phyloP scores from a whole-genome alignment of 2,113 vertebrate species.

The Burhinus oedicnemus region DNA sequence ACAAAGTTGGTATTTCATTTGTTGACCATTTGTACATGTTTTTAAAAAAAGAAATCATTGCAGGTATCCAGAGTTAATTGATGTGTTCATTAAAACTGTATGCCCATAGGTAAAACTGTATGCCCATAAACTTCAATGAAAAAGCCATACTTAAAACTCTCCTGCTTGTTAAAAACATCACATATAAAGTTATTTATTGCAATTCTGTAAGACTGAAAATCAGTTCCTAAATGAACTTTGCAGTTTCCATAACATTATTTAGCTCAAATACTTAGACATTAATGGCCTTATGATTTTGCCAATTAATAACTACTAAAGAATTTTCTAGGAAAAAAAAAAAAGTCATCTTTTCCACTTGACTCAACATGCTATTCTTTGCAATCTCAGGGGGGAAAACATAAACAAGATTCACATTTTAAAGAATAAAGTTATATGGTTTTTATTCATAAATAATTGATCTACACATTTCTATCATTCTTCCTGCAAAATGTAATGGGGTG shows the following conservation, averaged over 20 bases:
- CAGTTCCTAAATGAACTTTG: neutral
- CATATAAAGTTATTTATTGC: neutral
- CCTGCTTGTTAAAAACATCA: neutral
- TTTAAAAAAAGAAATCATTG: neutral
- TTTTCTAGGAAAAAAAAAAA: neutral
- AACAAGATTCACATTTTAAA: neutral
- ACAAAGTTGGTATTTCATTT: conserved; percentile 42
- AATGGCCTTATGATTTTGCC: neutral
- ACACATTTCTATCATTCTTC: neutral
- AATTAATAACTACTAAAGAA: neutral
- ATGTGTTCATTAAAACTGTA: conserved; percentile 25
- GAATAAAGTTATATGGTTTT: neutral
- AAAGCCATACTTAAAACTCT: neutral
- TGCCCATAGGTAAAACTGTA: neutral
- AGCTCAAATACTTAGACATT: neutral
- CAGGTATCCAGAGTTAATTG: neutral
- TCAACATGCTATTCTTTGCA: neutral
- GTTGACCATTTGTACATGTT: neutral
- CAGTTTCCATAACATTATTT: neutral
- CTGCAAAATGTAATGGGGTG: neutral
- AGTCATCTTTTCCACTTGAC: neutral
- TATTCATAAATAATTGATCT: neutral
- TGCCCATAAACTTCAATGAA: neutral
- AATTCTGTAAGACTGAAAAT: neutral
- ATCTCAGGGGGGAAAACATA: neutral